These are phyloP conservation scores for Capra hircus DNA, from an alignment of 2,113 vertebrate genomes.

Conservation along the genomic window DNA sequence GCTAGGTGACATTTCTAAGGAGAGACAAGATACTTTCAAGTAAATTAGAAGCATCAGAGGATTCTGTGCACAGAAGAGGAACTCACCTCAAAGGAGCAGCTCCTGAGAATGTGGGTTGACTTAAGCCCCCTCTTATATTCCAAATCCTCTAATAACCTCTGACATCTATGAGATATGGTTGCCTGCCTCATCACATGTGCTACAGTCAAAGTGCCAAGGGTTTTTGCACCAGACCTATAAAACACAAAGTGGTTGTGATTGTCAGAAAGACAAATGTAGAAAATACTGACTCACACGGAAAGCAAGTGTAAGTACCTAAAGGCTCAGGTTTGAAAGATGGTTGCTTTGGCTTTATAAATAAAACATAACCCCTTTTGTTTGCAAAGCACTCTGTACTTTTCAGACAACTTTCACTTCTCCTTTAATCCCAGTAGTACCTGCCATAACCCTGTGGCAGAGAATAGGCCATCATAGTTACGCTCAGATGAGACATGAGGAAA, in stretches of 20 bases:
- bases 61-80: conserved; percentile 59
- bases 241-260: conserved; percentile 32
- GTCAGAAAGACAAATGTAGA: conserved; percentile 1
- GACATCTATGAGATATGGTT: conserved; percentile 54
- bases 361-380: conserved; percentile 23
- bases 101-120: conserved; percentile 67
- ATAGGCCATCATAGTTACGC: not conserved
- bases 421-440: not conserved
- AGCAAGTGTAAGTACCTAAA: not conserved
- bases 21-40: conserved; percentile 75
- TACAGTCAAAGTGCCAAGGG: not conserved
- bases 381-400: not conserved
- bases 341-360: conserved; percentile 20
- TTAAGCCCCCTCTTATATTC: conserved; percentile 62
- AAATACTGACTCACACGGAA: not conserved
- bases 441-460: not conserved
- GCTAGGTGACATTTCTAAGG: conserved; percentile 80
- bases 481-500: not conserved
- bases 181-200: conserved; percentile 48
- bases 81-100: conserved; percentile 69
- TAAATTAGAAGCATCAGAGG: conserved; percentile 73
- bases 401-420: not conserved
- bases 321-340: not conserved
- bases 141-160: conserved; percentile 66
- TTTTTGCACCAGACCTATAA: not conserved